A percentile compares a stretch with the other conserved stretches of the same genome.
Evolutionary conservation across 2,797 vertebrate species (phyloP).

Genomic region (Pelobates cultripes): DNA sequence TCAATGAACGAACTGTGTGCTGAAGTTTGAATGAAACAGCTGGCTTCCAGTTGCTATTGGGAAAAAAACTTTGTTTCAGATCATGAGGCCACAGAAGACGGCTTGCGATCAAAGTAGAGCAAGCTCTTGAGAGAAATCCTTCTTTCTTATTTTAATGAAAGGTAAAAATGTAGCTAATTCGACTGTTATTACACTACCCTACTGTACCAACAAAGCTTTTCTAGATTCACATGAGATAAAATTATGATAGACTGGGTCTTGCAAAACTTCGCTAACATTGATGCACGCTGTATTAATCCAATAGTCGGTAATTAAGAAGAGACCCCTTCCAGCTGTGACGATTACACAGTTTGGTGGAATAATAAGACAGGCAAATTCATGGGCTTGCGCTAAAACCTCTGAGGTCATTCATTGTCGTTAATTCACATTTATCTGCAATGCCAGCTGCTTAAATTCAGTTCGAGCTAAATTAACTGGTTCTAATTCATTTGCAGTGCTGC

Average conservation of each 20-base stretch:
- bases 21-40: slow-evolving; percentile 22
- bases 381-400: slow-evolving; percentile 20
- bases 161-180: slow-evolving; percentile 33
- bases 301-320: slow-evolving; percentile 22
- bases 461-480: slow-evolving; percentile 53
- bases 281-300: slow-evolving; percentile 22
- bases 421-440: slow-evolving; percentile 31
- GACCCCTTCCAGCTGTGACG: slow-evolving; percentile 32
- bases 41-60: slow-evolving; percentile 33
- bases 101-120: slow-evolving; percentile 28
- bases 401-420: slow-evolving; percentile 43
- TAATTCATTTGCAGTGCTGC: slow-evolving; percentile 45
- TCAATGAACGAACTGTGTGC: slow-evolving; percentile 5
- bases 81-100: slow-evolving; percentile 26
- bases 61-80: slow-evolving; percentile 25
- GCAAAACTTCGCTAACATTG: slow-evolving; percentile 8
- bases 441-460: slow-evolving; percentile 46
- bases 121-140: slow-evolving; percentile 12
- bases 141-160: slow-evolving; percentile 26
- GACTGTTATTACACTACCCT: slow-evolving; percentile 4
- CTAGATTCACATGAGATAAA: slow-evolving; percentile 17
- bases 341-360: slow-evolving; percentile 25
- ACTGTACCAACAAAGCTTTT: slow-evolving; percentile 16
- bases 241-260: slow-evolving; percentile 2
- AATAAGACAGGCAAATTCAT: slow-evolving; percentile 15